Evolutionary conservation across 2,113 vertebrate genomes (phyloP), one percentile per base, ranked within the genome.

Genomic region (Notarius lentiginosus): DNA sequence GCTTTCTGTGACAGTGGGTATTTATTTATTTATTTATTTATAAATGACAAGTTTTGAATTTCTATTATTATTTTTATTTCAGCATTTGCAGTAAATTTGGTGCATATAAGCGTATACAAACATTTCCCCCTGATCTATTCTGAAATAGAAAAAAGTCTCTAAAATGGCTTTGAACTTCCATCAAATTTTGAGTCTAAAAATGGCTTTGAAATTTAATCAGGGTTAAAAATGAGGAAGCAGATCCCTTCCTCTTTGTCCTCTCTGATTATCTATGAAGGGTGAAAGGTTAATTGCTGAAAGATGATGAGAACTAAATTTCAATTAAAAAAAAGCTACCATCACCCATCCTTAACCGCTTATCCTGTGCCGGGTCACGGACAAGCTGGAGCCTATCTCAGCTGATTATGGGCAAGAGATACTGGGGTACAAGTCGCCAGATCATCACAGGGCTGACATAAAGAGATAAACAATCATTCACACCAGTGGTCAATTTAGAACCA

Each of bases 301-400:
- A 88, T 85, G 60, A 86, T 60, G 65, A 65, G 17, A 56, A 58
- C 73, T 7, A 55, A 30, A 15, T 80, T 85, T n/a, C 24, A 65
- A 86, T 61, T 41, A 41, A 41, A 41, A 41, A 41, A 41, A 4
- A 41, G 41, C 41, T 41, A 41, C 41, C 41, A 41, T 41, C 41
- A 41, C 41, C 41, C 41, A 41, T 41, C 41, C 41, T 41, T 41
- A 41, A 41, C 2, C 41, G 41, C 41, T 41, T 41, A 41, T 41
- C 41, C 41, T 41, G 41, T 41, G 41, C 41, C 4, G 41, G 41
- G 41, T 41, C 41, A 41, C 41, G 41, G 41, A 4, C 41, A 41
- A 41, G 41, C 41, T 41, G 41, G 41, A 41, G 41, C 41, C 41
- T 41, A 41, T 41, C 41, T 41, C 41, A 41, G 41, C 41, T 41